Conservation (phyloP, 2,797 vertebrate species). For the Ara ararauna region DNA sequence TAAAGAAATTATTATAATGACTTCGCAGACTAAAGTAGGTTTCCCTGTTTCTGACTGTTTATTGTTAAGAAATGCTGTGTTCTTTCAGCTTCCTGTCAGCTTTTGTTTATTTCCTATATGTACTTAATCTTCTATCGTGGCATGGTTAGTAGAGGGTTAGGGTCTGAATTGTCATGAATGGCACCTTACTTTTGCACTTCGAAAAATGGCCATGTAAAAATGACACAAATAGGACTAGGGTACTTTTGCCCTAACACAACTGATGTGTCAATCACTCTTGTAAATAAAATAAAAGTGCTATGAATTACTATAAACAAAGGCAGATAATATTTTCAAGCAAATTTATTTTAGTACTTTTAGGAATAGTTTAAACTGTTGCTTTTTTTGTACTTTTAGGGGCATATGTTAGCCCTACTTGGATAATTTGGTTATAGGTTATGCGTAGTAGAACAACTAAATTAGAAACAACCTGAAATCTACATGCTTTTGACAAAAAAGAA, state of each 20-base stretch:
- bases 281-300: not conserved
- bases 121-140: not conserved
- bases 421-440: not conserved
- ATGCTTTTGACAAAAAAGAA: not conserved
- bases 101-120: not conserved
- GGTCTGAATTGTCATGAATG: not conserved
- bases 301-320: not conserved
- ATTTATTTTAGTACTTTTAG: not conserved
- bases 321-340: not conserved
- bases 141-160: not conserved
- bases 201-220: not conserved
- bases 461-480: not conserved
- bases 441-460: not conserved
- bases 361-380: not conserved
- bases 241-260: not conserved
- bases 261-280: not conserved
- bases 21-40: not conserved
- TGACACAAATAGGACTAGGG: not conserved
- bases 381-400: not conserved
- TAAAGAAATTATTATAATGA: not conserved
- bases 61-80: not conserved
- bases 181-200: not conserved
- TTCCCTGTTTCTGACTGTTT: not conserved
- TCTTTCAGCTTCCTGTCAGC: not conserved
- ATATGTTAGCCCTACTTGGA: not conserved